Percentiles rank a stretch among this genome's conserved stretches.
phyloP scores from a whole-genome alignment of 1,140 invertebrate genomes.

The Zaprionus ghesquierei region DNA sequence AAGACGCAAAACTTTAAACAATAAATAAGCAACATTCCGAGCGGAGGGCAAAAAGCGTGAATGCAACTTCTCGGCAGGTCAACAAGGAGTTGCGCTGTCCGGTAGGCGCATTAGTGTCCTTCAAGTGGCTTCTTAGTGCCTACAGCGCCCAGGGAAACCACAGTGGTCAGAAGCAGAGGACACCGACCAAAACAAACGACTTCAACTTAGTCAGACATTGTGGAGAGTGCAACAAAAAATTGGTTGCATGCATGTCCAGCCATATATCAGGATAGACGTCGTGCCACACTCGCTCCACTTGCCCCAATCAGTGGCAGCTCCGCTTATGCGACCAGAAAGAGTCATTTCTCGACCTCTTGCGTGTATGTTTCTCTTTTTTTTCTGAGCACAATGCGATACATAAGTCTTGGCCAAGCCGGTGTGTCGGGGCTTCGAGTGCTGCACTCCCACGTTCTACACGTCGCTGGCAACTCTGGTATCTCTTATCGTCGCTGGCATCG shows the following conservation, averaged over 20 bases:
- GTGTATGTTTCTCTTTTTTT: not conserved
- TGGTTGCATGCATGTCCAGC: conserved; percentile 49
- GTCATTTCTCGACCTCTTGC: conserved; percentile 13
- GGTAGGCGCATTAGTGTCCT: conserved; percentile 58
- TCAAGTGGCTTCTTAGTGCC: conserved; percentile 59
- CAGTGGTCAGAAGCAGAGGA: conserved; percentile 21
- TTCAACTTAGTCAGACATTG: conserved; percentile 47
- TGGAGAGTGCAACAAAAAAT: conserved; percentile 39
- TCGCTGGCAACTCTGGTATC: conserved; percentile 27
- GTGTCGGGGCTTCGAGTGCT: not conserved
- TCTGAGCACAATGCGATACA: not conserved
- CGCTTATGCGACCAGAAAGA: conserved; percentile 1
- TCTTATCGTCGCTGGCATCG: conserved; percentile 31
- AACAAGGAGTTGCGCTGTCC: not conserved
- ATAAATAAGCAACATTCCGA: not conserved
- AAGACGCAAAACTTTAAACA: not conserved
- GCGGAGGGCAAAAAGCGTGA: not conserved
- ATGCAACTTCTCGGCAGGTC: conserved; percentile 5
- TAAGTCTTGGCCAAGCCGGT: conserved; percentile 1
- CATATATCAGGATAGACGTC: conserved; percentile 56
- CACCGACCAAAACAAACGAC: conserved; percentile 50
- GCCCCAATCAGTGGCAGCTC: conserved; percentile 31
- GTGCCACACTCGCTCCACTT: conserved; percentile 20
- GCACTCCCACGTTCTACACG: not conserved
- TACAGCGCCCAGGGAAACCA: not conserved